Evolutionary conservation across 2,888 invertebrate species (phyloP).

Genomic region (Synanthedon vespiformis): DNA sequence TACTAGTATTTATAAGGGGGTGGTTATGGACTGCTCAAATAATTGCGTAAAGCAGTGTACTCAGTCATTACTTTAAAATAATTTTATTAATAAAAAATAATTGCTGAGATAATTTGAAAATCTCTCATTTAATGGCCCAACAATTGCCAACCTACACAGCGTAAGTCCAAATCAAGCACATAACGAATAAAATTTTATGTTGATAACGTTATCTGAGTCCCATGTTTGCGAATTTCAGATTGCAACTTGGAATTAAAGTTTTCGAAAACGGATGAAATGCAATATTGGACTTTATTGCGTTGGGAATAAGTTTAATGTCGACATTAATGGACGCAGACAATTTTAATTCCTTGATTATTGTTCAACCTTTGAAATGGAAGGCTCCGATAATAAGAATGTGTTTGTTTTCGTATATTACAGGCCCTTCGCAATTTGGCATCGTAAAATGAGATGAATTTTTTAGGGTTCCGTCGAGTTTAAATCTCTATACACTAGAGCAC

Average conservation of each 20-base stretch:
- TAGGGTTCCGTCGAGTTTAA: background rate
- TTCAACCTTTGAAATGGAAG: background rate
- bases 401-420: slow-evolving; percentile 3
- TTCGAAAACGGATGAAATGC: background rate
- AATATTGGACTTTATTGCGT: background rate
- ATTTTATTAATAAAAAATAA: no score
- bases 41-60: no score
- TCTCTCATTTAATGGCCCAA: background rate
- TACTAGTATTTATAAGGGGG: no score
- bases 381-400: slow-evolving; percentile 1
- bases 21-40: no score
- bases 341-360: background rate
- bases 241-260: background rate
- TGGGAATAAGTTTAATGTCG: background rate
- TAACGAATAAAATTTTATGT: background rate
- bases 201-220: background rate
- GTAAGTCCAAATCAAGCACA: background rate
- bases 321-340: background rate
- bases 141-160: background rate
- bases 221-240: background rate
- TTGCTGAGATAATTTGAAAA: background rate
- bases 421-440: slow-evolving; percentile 5
- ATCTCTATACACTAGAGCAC: background rate
- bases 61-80: no score
- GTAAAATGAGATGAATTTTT: slow-evolving; percentile 5